Base-by-base conservation (phyloP, 2,888 invertebrate species). In the Drosophila aldrichi region DNA sequence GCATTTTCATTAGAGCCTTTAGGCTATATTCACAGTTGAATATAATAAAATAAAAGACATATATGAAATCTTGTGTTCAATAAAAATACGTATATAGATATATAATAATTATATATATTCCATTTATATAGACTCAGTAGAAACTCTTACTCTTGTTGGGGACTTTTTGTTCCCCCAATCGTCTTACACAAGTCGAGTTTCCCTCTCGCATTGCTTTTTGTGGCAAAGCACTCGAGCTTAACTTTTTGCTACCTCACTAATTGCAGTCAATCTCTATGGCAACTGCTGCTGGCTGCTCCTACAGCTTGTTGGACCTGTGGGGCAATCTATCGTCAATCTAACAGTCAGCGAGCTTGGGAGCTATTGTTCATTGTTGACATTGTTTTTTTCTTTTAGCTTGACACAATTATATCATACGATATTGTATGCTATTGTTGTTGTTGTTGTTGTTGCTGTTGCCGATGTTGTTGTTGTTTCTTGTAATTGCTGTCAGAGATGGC, bases 381-480 rank as follows among this genome's bases (percentile, higher is more conserved):
- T 83, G 82, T 85, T 85, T 82, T 85, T 82, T 74, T 67, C 64
- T 69, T 49, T 73, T 69, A 72, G 67, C 86, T 71, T 85, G 79
- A 85, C 80, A 88, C 86, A 83, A 88, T 83, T 88, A 88, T 85
- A 82, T 70, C 82, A 82, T 74, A 88, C 76, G 70, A 67, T 63
- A 29, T 38, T 40, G 18, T 49, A 6, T 32, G 43, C 29, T 69
- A 18, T 44, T 60, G 43, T 36, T 34, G 25, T 22, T 49, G 29
- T 48, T n/a, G 46, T 49, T 70, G 29, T 36, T 60, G 38, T 22
- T 49, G 29, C 29, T 29, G 46, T 54, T 64, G 25, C 25, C 56
- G 38, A 29, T 32, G 34, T 22, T 56, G 40, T 14, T 46, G 16
- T 12, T 36, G 22, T 22, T n/a, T 46, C 16, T n/a, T 51, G 25